Evolutionary conservation across 2,888 invertebrate genomes (phyloP).

Genomic region (Orthosia gracilis): DNA sequence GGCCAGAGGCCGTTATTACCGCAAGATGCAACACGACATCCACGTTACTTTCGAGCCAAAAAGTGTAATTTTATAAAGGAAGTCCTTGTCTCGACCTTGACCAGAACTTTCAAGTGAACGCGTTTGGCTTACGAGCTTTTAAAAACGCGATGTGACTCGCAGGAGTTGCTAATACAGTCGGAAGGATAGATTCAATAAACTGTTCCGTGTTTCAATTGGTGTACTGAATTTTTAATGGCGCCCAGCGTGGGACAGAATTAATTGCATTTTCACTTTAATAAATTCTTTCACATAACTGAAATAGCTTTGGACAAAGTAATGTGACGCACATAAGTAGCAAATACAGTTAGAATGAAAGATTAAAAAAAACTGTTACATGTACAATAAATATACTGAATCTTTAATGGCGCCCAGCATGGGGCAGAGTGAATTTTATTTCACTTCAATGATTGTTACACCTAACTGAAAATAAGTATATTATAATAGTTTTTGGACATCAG

Average conservation of each 20-base stretch:
- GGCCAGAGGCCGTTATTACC: constrained; percentile 37
- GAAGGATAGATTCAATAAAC: constrained; percentile 41
- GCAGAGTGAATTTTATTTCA: background rate
- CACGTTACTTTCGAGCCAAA: constrained; percentile 50
- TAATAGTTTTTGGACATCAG: too few relatives aligned
- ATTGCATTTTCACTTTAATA: background rate
- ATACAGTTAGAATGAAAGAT: constrained; percentile 37
- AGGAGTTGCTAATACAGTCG: constrained; percentile 37
- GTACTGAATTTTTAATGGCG: constrained; percentile 15
- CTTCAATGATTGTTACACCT: background rate
- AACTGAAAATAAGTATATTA: too few relatives aligned
- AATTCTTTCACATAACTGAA: background rate
- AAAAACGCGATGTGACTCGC: constrained; percentile 21
- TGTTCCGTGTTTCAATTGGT: constrained; percentile 18
- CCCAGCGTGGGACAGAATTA: constrained; percentile 26
- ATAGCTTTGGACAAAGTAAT: background rate
- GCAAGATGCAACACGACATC: constrained; percentile 45
- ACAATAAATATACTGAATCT: constrained; percentile 14
- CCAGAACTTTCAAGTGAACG: constrained; percentile 56
- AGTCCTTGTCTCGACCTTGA: constrained; percentile 68
- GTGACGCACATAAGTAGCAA: background rate
- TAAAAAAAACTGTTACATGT: constrained; percentile 21
- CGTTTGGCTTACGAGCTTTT: constrained; percentile 37
- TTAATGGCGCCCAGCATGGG: constrained; percentile 34
- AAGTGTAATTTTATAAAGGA: constrained; percentile 44